Base-by-base conservation (phyloP, 2,888 invertebrate species). In the Himalopsyche tibetana region DNA sequence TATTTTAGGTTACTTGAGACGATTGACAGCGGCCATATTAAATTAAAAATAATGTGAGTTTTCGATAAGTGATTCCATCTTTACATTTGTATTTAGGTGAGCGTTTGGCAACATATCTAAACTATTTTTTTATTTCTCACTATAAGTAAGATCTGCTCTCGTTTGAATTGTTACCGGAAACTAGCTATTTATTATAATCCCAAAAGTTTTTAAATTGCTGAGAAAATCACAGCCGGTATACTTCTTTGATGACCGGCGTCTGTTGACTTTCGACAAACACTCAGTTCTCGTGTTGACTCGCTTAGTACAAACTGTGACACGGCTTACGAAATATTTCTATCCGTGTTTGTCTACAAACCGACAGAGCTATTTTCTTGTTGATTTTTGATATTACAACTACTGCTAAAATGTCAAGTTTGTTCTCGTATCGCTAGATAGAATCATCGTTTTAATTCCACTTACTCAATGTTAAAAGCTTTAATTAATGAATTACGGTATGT, bases 261-360 rank as follows among this genome's bases (percentile, higher is more conserved):
- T 74, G 74, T 74, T 74, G 28, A 4, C 74, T 38, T 82, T 56
- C 17, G 74, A 79, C 82, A 85, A 83, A 82, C 84, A 87, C 69
- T 81, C 36, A 74, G 36, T 55, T 82, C 28, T 56, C 55, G 56
- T 87, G 80, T 87, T 87, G 55, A 80, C 87, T 84, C 69, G 80
- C 45, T 80, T 55, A 79, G 84, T 79, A 87, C 84, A 82, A 84
- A 28, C 55, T 55, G 83, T 40, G 83, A 79, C 36, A 51, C 55
- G 45, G 79, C 79, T 87, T 84, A 87, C 83, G 87, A 87, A 87
- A 84, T 82, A 36, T 45, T 84, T 19, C 81, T 80, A 42, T 80
- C 80, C 42, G 80, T 82, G 84, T 84, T 84, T 84, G 45, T 19
- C 19, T 74, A 74, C 36, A 36, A 5, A 28, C 74, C 19, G 74